Conservation (phyloP, 2,888 invertebrate genomes). For the Cataglyphis livida region DNA sequence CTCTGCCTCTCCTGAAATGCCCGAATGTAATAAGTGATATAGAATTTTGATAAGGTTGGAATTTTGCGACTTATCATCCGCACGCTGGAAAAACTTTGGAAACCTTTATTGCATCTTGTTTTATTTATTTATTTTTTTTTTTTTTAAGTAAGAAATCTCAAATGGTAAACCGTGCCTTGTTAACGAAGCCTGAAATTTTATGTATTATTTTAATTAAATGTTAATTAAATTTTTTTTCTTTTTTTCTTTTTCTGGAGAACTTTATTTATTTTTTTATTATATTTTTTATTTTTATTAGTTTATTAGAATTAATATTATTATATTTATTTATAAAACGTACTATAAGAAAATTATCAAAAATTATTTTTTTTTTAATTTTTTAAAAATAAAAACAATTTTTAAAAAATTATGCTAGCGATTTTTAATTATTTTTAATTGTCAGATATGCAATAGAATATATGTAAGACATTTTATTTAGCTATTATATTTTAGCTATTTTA, state of each 20-base stretch:
- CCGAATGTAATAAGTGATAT: constrained; percentile 34
- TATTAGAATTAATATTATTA: neutral
- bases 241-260: neutral
- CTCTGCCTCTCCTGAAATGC: neutral
- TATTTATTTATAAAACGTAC: neutral
- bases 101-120: neutral
- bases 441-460: neutral
- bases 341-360: neutral
- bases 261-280: neutral
- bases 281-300: too few relatives aligned
- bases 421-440: neutral
- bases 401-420: neutral
- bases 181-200: neutral
- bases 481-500: neutral
- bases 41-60: constrained; percentile 31
- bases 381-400: too few relatives aligned
- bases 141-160: neutral
- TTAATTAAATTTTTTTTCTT: neutral
- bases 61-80: neutral
- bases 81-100: neutral
- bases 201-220: too few relatives aligned
- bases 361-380: neutral
- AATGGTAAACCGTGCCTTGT: neutral
- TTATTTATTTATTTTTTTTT: neutral
- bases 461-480: neutral